These are phyloP conservation scores for Tachina grossa DNA, from an alignment of 2,888 invertebrate species.

Conservation along the genomic window DNA sequence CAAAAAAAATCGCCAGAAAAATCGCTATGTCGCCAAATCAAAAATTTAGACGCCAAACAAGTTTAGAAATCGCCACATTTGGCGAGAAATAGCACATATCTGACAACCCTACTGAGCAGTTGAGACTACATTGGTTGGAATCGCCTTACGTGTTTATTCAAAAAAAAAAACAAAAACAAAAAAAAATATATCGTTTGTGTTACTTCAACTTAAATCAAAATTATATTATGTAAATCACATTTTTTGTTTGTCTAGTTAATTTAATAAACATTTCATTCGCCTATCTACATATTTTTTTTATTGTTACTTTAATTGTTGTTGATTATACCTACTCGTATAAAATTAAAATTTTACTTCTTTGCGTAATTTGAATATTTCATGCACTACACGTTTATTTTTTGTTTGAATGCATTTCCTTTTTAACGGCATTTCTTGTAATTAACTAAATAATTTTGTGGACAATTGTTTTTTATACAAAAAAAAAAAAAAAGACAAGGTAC, in stretches of 20 bases:
- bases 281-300: not conserved
- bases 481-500: not conserved
- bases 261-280: not conserved
- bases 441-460: slow-evolving; percentile 29
- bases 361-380: slow-evolving; percentile 54
- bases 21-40: too few species aligned
- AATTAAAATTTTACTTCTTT: not conserved
- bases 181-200: not conserved
- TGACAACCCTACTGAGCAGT: too few species aligned
- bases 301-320: slow-evolving; percentile 25
- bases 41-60: too few species aligned
- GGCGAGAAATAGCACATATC: too few species aligned
- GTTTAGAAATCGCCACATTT: too few species aligned
- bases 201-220: not conserved
- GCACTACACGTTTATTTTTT: slow-evolving; percentile 48
- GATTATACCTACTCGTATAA: not conserved
- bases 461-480: not conserved
- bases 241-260: slow-evolving; percentile 38
- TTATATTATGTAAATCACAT: slow-evolving; percentile 44
- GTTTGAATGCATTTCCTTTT: slow-evolving; percentile 55
- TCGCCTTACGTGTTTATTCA: too few species aligned
- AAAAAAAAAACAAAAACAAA: too few species aligned
- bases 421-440: slow-evolving; percentile 47
- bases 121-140: too few species aligned
- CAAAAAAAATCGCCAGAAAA: too few species aligned